Evolutionary conservation across 2,113 vertebrate genomes (phyloP).

Genomic region (Galemys pyrenaicus): DNA sequence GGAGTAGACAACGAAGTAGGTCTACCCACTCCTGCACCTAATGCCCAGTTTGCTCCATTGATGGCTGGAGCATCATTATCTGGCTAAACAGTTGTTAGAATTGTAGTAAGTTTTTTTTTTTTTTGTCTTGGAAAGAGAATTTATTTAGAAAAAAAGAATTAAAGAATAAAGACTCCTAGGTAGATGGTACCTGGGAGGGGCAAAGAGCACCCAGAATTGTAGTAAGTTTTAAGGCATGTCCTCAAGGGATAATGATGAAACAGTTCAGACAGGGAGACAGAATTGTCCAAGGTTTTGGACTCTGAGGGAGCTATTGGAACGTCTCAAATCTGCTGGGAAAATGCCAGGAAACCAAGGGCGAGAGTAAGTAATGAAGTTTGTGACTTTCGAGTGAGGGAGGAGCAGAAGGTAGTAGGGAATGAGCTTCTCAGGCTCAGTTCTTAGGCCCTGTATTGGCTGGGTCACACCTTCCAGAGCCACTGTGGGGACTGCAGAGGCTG

Average conservation of each 20-base stretch:
- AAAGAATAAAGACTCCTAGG: too few relatives aligned
- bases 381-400: not conserved
- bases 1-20: not conserved
- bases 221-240: not conserved
- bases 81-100: not conserved
- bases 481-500: not conserved
- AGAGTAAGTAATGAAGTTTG: not conserved
- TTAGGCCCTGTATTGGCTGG: not conserved
- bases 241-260: not conserved
- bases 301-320: not conserved
- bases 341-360: not conserved
- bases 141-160: too few relatives aligned
- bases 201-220: too few relatives aligned
- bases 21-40: not conserved
- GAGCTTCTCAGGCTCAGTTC: not conserved
- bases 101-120: not conserved
- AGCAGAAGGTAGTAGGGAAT: not conserved
- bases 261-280: not conserved
- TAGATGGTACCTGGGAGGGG: too few relatives aligned
- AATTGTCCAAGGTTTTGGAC: not conserved
- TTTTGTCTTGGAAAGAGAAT: too few relatives aligned
- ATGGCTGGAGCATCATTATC: not conserved
- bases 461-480: not conserved
- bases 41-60: not conserved
- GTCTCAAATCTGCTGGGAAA: not conserved